Conservation (phyloP, 2,888 invertebrate species). For the Strigamia crassipes region DNA sequence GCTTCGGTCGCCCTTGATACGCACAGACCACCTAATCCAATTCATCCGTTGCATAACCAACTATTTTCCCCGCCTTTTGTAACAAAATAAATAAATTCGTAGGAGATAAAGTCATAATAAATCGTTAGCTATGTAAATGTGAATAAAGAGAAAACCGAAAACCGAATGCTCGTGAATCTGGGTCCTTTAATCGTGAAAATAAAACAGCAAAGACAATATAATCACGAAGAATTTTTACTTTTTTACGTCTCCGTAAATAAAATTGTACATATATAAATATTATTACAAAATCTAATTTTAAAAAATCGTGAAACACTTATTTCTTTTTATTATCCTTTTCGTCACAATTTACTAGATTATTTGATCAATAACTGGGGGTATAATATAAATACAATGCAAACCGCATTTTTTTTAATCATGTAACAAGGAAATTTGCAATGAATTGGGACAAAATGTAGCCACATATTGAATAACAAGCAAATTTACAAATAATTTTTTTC, state of each 20-base stretch:
- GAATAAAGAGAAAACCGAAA: not conserved
- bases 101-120: too few relatives aligned
- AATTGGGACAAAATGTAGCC: conserved; percentile 17
- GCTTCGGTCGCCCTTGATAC: conserved; percentile 16
- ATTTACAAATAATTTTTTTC: not conserved
- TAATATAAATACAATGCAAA: conserved; percentile 34
- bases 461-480: conserved; percentile 32
- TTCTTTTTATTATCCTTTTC: too few relatives aligned
- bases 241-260: conserved; percentile 6
- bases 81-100: conserved; percentile 2
- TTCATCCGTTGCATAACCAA: conserved; percentile 19
- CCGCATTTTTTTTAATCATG: not conserved
- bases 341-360: conserved; percentile 12
- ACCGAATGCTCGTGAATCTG: not conserved
- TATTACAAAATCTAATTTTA: conserved; percentile 30
- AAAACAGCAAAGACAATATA: not conserved
- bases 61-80: not conserved
- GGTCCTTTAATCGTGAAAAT: not conserved
- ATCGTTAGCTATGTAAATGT: too few relatives aligned
- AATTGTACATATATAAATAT: conserved; percentile 30
- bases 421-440: conserved; percentile 24
- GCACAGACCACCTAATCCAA: conserved; percentile 19
- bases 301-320: conserved; percentile 18
- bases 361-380: conserved; percentile 23
- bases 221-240: conserved; percentile 18